Evolutionary conservation across 53 echinoderm and acorn worm species (phyloP).

Genomic region (Apostichopus leukothele): DNA sequence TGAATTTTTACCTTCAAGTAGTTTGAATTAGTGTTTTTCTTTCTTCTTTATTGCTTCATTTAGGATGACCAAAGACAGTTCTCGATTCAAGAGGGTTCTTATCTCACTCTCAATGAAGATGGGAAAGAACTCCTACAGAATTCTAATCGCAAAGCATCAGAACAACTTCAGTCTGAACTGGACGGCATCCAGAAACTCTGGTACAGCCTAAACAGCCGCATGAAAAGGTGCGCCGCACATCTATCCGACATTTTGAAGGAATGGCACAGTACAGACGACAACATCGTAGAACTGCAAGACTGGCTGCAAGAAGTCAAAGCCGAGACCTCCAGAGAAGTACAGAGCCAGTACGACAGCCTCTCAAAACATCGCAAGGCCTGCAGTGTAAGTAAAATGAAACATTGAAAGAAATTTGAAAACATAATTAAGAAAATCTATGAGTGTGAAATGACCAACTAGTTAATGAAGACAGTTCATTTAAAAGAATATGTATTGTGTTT

Average conservation of each 20-base stretch:
- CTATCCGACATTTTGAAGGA: constrained; percentile 67
- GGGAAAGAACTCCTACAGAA: constrained; percentile 81
- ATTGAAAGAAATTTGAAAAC: no score
- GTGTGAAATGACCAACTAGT: neutral
- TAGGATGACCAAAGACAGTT: constrained; percentile 68
- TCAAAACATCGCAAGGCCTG: constrained; percentile 73
- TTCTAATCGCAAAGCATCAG: constrained; percentile 71
- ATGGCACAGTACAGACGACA: constrained; percentile 78
- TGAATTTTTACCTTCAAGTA: no score
- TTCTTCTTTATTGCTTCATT: no score
- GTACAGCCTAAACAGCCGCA: constrained; percentile 75
- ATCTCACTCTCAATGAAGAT: constrained; percentile 80
- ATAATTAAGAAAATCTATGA: neutral
- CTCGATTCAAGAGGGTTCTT: constrained; percentile 75
- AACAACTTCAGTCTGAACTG: constrained; percentile 71
- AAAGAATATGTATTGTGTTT: neutral
- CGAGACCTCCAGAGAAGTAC: constrained; percentile 60
- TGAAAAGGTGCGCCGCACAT: constrained; percentile 60
- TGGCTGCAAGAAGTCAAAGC: constrained; percentile 74
- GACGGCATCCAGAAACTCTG: constrained; percentile 79
- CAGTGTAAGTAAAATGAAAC: constrained; percentile 55
- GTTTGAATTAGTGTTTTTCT: no score
- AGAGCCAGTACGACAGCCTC: constrained; percentile 76
- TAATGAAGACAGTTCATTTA: neutral
- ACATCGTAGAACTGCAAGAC: constrained; percentile 69